A percentile compares a stretch with the other conserved stretches of the same genome.
phyloP scores from a whole-genome alignment of 2,113 vertebrate genomes.

The Salvator merianae region DNA sequence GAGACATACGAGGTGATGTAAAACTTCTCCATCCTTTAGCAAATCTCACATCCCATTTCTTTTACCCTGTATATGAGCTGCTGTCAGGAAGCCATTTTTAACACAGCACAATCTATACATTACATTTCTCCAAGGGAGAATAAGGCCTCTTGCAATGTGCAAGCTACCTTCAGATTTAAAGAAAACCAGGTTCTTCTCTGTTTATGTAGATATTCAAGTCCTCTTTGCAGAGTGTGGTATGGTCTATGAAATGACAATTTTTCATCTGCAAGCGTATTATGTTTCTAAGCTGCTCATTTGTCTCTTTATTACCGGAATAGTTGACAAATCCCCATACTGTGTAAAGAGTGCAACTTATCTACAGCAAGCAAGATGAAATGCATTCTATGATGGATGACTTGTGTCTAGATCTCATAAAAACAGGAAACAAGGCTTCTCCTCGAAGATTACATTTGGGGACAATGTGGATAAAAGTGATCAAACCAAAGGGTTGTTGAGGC shows the following conservation, averaged over 20 bases:
- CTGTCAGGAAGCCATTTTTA: not conserved
- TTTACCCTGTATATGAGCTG: not conserved
- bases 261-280: slow-evolving; percentile 43
- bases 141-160: not conserved
- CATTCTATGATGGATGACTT: slow-evolving; percentile 58
- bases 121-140: not conserved
- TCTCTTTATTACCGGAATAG: slow-evolving; percentile 52
- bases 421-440: slow-evolving; percentile 49
- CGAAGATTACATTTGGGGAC: slow-evolving; percentile 59
- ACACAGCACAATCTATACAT: not conserved
- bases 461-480: slow-evolving; percentile 38
- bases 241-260: slow-evolving; percentile 33
- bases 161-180: not conserved
- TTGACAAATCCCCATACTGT: slow-evolving; percentile 56
- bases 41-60: not conserved
- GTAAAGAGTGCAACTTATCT: slow-evolving; percentile 59
- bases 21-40: not conserved
- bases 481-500: slow-evolving; percentile 20
- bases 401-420: slow-evolving; percentile 52
- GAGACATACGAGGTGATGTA: not conserved
- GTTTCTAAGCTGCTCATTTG: slow-evolving; percentile 28
- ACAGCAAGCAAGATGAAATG: slow-evolving; percentile 45
- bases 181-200: not conserved
- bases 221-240: slow-evolving; percentile 24
- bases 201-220: not conserved